These are phyloP conservation scores for Dichetophora obliterata DNA, from an alignment of 2,888 invertebrate species.

Conservation along the genomic window DNA sequence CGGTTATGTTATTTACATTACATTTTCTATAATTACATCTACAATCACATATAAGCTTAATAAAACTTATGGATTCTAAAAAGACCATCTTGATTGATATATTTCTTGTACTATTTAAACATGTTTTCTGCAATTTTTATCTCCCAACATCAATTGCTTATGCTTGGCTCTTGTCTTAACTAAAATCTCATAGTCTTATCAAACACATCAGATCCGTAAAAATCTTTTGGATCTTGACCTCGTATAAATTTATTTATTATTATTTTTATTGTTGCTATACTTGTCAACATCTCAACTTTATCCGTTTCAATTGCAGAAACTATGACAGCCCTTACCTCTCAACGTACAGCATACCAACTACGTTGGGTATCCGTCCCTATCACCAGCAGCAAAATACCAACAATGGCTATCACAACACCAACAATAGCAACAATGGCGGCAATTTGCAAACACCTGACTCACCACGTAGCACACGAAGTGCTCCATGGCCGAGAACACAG, in stretches of 20 bases:
- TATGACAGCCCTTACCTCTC: slow-evolving; percentile 72
- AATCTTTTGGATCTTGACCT: too few species aligned
- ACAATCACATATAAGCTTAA: too few species aligned
- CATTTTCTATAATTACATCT: too few species aligned
- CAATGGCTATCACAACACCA: slow-evolving; percentile 59
- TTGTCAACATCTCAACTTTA: not conserved
- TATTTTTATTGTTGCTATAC: not conserved
- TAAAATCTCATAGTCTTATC: too few species aligned
- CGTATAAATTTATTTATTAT: not conserved
- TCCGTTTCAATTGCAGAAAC: slow-evolving; percentile 56
- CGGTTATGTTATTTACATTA: too few species aligned
- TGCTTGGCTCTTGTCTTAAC: too few species aligned
- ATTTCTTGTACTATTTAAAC: too few species aligned
- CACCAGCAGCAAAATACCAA: slow-evolving; percentile 58
- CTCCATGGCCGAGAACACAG: slow-evolving; percentile 82
- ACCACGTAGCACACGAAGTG: slow-evolving; percentile 87
- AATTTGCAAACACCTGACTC: slow-evolving; percentile 74
- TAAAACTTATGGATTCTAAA: too few species aligned
- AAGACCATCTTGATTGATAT: too few species aligned
- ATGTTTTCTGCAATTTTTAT: too few species aligned
- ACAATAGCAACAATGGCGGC: slow-evolving; percentile 55
- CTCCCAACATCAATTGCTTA: too few species aligned
- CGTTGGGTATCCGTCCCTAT: slow-evolving; percentile 68
- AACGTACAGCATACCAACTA: slow-evolving; percentile 71
- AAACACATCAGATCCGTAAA: too few species aligned